Percentiles rank a stretch among this genome's conserved stretches.
Evolutionary conservation across 2,113 vertebrate genomes (phyloP).

Genomic region (Poeciliopsis prolifica): DNA sequence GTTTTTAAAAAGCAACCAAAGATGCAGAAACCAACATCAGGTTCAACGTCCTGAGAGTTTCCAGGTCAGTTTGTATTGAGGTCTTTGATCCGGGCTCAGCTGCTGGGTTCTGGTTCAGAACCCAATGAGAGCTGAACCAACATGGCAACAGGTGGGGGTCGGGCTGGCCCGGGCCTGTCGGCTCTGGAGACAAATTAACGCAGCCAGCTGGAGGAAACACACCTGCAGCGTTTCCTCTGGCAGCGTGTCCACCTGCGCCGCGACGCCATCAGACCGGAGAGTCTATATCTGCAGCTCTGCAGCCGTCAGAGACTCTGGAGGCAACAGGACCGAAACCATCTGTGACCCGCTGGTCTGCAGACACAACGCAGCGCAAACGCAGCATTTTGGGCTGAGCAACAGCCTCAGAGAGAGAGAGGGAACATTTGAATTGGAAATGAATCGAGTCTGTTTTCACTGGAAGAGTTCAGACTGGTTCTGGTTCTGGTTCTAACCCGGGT

Average conservation of each 20-base stretch:
- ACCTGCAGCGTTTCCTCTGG: not conserved
- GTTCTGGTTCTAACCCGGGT: not conserved
- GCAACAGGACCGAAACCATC: not conserved
- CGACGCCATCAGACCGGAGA: too few relatives aligned
- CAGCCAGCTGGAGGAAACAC: not conserved
- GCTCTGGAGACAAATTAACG: not conserved
- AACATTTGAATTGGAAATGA: not conserved
- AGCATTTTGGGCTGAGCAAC: not conserved
- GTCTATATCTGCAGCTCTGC: too few relatives aligned
- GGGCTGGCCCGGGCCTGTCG: not conserved
- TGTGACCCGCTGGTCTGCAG: not conserved
- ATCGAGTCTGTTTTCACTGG: not conserved
- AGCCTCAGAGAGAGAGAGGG: not conserved
- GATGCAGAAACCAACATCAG: too few relatives aligned
- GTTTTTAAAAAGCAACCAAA: not conserved
- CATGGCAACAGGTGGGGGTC: not conserved
- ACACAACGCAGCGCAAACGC: not conserved
- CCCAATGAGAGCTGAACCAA: constrained; percentile 10
- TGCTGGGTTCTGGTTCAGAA: not conserved
- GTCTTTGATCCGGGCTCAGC: not conserved
- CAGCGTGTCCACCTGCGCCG: too few relatives aligned
- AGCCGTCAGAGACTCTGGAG: not conserved
- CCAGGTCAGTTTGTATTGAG: not conserved
- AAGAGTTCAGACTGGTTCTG: not conserved
- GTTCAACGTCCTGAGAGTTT: too few relatives aligned